A percentile compares a stretch with the other conserved stretches of the same genome.
Evolutionary conservation across 37 sponge, comb jelly and placozoan species (phyloP).

Genomic region (Haliclona indistincta): DNA sequence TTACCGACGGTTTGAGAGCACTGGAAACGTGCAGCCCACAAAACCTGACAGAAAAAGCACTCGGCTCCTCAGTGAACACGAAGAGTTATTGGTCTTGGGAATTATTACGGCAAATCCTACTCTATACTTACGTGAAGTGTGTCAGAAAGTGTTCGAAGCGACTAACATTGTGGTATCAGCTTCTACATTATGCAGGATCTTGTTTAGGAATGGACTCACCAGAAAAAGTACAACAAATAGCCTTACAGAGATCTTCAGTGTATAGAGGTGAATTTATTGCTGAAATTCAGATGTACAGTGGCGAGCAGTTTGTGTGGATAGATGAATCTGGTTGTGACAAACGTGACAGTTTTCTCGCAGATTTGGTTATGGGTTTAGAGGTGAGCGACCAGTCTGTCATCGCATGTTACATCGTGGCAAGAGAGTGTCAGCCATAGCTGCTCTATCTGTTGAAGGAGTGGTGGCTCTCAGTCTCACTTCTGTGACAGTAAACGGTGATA

Average conservation of each 20-base stretch:
- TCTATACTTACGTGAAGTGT: slow-evolving; percentile 18
- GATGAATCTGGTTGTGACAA: slow-evolving; percentile 35
- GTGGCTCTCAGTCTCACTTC: neutral
- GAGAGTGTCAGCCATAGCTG: slow-evolving; percentile 28
- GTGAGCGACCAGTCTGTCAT: slow-evolving; percentile 20
- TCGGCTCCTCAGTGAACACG: neutral
- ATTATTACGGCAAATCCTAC: slow-evolving; percentile 1
- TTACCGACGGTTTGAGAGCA: neutral
- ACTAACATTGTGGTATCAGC: neutral
- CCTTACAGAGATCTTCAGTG: neutral
- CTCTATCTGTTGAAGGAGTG: slow-evolving; percentile 17
- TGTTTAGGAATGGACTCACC: slow-evolving; percentile 12
- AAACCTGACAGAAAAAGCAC: neutral
- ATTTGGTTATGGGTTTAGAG: slow-evolving; percentile 33
- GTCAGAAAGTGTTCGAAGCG: neutral
- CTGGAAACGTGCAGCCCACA: slow-evolving; percentile 5
- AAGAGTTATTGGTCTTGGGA: slow-evolving; percentile 1
- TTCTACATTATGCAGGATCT: slow-evolving; percentile 5
- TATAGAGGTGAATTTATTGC: slow-evolving; percentile 10
- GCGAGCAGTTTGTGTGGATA: slow-evolving; percentile 6
- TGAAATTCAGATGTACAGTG: too few relatives aligned
- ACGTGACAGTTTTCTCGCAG: slow-evolving; percentile 17
- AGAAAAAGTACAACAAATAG: slow-evolving; percentile 3
- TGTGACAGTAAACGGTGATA: slow-evolving; percentile 19
- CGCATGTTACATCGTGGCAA: slow-evolving; percentile 7